Evolutionary conservation across 2,797 vertebrate species (phyloP), one percentile per base, ranked within the genome.

Genomic region (Apogon talboti): DNA sequence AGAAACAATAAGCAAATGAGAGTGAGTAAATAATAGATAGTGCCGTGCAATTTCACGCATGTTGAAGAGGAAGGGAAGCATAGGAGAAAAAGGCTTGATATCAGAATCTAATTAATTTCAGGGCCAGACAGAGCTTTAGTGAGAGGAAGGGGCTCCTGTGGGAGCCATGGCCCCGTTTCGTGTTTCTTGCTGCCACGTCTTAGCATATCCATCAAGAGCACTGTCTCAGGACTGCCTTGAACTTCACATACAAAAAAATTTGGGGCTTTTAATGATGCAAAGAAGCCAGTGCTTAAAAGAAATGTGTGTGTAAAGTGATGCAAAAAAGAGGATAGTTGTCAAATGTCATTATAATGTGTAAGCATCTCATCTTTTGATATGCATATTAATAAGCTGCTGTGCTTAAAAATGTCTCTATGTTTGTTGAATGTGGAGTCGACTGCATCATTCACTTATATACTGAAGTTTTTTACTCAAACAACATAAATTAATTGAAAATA

Each of bases 81-180:
- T 61, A 73, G 76, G 72, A 78, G 56, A 35, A 84, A 87, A 86
- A 86, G 74, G 64, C 77, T 84, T 89, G 87, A 93, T 90, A 90
- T 88, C 76, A 81, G 81, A 89, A 93, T 93, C 78, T 87, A 91
- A 94, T 94, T 94, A 93, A 93, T 95, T 91, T 86, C 85, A 82
- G 63, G 80, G 74, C 75, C 88, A 93, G 84, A 93, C 91, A 88
- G 79, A 84, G 84, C 79, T 81, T 79, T 78, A 87, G 89, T 71
- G 86, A 79, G 90, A 89, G 77, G 72, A 86, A 85, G 70, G 65
- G 76, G 82, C 19, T 90, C 87, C 87, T 77, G 64, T 77, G 87
- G 89, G 91, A 86, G 86, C 82, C 79, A 67, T 83, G 90, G 79
- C 89, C 88, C 85, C 54, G 24, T 91, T 92, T 92, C 84, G 72